phyloP scores from a whole-genome alignment of 2,113 vertebrate species.

The Ptilonorhynchus violaceus region DNA sequence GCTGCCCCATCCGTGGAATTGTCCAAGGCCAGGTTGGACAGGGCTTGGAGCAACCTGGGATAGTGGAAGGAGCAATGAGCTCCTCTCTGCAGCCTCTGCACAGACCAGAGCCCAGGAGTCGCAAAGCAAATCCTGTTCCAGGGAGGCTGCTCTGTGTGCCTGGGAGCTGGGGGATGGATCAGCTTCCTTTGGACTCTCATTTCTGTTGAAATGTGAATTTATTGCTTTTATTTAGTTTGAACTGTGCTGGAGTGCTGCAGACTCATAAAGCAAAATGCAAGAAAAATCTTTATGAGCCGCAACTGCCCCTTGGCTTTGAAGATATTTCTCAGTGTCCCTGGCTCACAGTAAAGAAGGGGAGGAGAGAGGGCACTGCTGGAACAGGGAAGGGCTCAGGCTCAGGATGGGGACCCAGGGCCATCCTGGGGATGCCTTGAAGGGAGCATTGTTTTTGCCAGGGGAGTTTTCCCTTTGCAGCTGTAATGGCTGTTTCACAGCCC shows the following conservation, averaged over 20 bases:
- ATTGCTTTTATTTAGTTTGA: conserved; percentile 10
- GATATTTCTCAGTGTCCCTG: fast-evolving
- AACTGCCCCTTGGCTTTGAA: not conserved
- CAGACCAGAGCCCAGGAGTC: not conserved
- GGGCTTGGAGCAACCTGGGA: not conserved
- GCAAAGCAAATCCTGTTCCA: not conserved
- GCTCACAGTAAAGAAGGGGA: fast-evolving
- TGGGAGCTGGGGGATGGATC: not conserved
- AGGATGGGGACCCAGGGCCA: not conserved
- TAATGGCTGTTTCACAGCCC: not conserved
- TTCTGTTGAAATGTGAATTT: not conserved
- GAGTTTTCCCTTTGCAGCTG: not conserved
- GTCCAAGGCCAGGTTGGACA: fast-evolving
- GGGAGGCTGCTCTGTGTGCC: not conserved
- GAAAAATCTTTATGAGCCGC: not conserved
- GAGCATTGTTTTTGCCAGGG: fast-evolving
- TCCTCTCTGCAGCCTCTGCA: not conserved
- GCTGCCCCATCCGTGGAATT: not conserved
- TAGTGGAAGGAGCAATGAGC: not conserved
- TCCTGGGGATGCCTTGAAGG: not conserved
- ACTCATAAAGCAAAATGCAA: not conserved
- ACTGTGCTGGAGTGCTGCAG: not conserved
- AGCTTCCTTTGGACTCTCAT: fast-evolving
- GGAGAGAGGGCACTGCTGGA: not conserved
- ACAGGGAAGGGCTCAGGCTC: not conserved